Evolutionary conservation across 2,888 invertebrate species (phyloP).

Genomic region (Pseudeuparius sepicola): DNA sequence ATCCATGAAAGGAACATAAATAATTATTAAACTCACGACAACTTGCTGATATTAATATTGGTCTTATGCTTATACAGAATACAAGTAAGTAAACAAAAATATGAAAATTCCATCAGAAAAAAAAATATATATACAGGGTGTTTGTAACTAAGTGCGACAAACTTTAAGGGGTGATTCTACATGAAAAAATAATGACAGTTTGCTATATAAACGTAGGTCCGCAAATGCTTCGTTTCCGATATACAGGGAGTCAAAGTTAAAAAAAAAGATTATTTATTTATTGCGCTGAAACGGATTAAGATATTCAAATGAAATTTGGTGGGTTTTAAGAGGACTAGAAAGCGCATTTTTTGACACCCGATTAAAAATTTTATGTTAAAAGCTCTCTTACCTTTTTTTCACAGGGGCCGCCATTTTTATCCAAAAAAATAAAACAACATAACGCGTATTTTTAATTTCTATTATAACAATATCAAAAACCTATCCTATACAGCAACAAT

Average conservation of each 20-base stretch:
- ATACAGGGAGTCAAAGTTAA: neutral
- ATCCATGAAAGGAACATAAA: too few species aligned
- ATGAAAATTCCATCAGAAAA: too few species aligned
- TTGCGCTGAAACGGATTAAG: neutral
- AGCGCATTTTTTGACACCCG: neutral
- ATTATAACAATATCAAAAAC: too few species aligned
- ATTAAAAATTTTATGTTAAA: neutral
- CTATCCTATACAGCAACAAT: too few species aligned
- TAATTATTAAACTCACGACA: too few species aligned
- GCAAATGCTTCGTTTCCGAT: neutral
- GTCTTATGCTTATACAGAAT: too few species aligned
- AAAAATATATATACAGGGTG: conserved; percentile 1
- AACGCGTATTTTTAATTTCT: too few species aligned
- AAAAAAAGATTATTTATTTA: neutral
- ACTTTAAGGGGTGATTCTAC: conserved; percentile 3
- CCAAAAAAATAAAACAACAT: conserved; percentile 1
- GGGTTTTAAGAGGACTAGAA: neutral
- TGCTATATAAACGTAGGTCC: too few species aligned
- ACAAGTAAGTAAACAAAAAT: too few species aligned
- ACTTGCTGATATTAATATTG: too few species aligned
- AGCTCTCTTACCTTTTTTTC: conserved; percentile 1
- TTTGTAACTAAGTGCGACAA: conserved; percentile 1
- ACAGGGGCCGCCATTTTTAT: conserved; percentile 2
- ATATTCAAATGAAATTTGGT: conserved; percentile 1
- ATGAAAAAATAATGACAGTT: too few species aligned